Evolutionary conservation across 2,797 vertebrate species (phyloP), one percentile per base, ranked within the genome.

Genomic region (Limnodromus scolopaceus): DNA sequence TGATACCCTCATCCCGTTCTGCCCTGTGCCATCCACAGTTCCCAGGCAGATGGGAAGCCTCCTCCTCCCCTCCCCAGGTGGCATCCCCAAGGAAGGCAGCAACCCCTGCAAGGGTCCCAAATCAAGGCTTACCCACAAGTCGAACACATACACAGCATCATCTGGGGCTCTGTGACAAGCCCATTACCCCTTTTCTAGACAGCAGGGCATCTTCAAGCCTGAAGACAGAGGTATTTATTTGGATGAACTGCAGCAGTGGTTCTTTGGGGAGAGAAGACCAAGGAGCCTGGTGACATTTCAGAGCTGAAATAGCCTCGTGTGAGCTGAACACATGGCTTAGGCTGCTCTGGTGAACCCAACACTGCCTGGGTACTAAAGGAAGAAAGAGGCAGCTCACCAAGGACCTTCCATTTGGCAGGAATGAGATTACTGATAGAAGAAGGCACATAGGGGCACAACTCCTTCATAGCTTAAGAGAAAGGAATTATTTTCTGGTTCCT

Each of bases 291-390:
- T 32, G 43, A n/a, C 15, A 19, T 54, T 78, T 75, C 65, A 3
- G 2, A 18, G 43, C 34, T 69, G 43, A 83, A 83, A 91, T 19
- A 92, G 27, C 38, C 34, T 91, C 54, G 48, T 7, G 2, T 23
- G 38, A 69, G 43, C 27, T 63, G 24, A 3, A 66, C 11, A 51
- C 38, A n/a, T 0, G 0, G 8, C 39, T 91, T 57, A 53, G 14
- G 34, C 43, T 83, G 49, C 43, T 83, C 66, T 69, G 19, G 30
- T 79, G 43, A 36, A 51, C 38, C 43, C 30, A 61, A 27, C 32
- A 45, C 8, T 1, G 1, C 15, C 13, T 0, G 0, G 18, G 7
- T 9, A 48, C 70, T n/a, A 64, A 72, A 64, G n/a, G 48, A 93
- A 75, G 48, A 45, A 54, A 46, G n/a, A 51, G 16, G 11, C 12